Evolutionary conservation across 2,888 invertebrate genomes (phyloP).

Genomic region (Eristalinus aeneus): DNA sequence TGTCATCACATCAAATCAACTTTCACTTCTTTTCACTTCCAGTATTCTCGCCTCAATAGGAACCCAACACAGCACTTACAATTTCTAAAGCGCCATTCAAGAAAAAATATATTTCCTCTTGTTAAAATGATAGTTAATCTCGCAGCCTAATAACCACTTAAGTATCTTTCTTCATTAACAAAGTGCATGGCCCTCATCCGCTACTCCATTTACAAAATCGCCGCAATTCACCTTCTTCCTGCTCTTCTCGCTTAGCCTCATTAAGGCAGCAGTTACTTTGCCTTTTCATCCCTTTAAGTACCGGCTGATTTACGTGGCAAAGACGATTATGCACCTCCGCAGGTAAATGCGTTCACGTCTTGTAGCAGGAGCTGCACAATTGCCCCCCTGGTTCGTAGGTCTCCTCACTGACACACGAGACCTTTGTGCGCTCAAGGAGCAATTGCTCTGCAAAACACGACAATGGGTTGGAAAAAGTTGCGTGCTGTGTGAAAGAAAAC

Average conservation of each 20-base stretch:
- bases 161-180: too few species aligned
- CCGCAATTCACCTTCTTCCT: not conserved
- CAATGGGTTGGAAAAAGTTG: not conserved
- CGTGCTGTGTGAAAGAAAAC: not conserved
- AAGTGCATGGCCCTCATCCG: too few species aligned
- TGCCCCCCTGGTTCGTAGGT: not conserved
- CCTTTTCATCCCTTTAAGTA: not conserved
- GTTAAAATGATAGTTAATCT: too few species aligned
- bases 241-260: not conserved
- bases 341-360: constrained; percentile 3
- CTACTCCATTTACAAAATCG: too few species aligned
- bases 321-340: not conserved
- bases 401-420: not conserved
- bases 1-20: too few species aligned
- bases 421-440: not conserved
- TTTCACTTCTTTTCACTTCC: too few species aligned
- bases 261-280: not conserved
- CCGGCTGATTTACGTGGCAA: not conserved
- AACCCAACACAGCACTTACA: too few species aligned
- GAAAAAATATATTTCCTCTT: too few species aligned
- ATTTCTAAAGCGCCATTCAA: too few species aligned
- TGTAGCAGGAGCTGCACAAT: not conserved
- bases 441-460: not conserved
- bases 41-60: too few species aligned
- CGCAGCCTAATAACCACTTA: too few species aligned